Percentiles rank a stretch among this genome's conserved stretches.
Evolutionary conservation across 2,113 vertebrate species (phyloP).

Genomic region (Pelecanoides urinatrix): DNA sequence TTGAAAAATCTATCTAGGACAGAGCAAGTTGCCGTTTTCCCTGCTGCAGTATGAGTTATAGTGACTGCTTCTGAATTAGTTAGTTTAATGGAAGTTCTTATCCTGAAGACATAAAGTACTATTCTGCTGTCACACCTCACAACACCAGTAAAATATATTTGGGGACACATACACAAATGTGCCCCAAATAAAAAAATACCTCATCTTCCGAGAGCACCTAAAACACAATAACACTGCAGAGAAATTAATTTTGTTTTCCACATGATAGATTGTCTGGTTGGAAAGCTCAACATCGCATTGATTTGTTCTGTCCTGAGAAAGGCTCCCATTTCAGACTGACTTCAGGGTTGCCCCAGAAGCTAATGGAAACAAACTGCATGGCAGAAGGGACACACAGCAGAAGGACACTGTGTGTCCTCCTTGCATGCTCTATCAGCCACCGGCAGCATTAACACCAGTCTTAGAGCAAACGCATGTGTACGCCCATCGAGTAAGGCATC

Average conservation of each 20-base stretch:
- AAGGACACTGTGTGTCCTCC: too few relatives aligned
- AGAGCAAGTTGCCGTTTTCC: neutral
- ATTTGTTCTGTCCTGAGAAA: conserved; percentile 37
- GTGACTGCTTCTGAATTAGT: conserved; percentile 35
- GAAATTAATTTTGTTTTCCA: conserved; percentile 37
- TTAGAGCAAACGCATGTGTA: neutral
- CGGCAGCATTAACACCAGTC: neutral
- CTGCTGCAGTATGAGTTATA: conserved; percentile 21
- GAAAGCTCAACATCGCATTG: conserved; percentile 7
- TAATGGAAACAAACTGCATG: conserved; percentile 19
- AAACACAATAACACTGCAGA: conserved; percentile 23
- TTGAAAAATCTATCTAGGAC: neutral
- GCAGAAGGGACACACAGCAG: neutral
- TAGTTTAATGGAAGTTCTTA: conserved; percentile 52
- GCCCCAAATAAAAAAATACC: neutral
- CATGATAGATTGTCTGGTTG: conserved; percentile 38
- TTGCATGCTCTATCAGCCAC: neutral
- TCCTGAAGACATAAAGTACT: conserved; percentile 46
- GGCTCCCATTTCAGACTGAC: conserved; percentile 1
- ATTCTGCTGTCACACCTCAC: conserved; percentile 34
- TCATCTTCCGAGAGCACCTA: neutral
- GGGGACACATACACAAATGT: neutral
- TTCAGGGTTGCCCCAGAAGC: neutral
- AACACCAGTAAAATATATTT: neutral
- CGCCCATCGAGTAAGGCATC: neutral